Conservation (phyloP, 2,113 vertebrate genomes). For the Symphodus melops region DNA sequence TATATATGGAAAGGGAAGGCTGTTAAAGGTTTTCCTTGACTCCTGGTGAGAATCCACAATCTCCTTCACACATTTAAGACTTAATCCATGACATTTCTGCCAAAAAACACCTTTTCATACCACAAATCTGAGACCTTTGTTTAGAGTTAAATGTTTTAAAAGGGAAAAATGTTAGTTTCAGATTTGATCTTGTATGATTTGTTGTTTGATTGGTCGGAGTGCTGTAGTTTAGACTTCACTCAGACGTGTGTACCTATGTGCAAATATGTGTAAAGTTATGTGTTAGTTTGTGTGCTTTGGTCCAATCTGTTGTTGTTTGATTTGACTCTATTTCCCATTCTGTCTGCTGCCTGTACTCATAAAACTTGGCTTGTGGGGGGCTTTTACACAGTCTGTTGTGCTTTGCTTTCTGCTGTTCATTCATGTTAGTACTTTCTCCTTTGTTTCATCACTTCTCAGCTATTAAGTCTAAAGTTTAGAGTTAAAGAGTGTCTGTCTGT, state of each 20-base stretch:
- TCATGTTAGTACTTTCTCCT: background rate
- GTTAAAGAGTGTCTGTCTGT: background rate
- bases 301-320: background rate
- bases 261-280: background rate
- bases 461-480: background rate
- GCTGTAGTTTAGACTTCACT: background rate
- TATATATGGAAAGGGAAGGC: background rate
- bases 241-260: background rate
- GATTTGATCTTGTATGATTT: background rate
- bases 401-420: no score
- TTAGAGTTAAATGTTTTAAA: no score
- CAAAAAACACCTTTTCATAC: no score
- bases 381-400: background rate
- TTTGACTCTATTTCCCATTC: background rate
- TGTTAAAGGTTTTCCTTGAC: background rate
- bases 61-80: no score
- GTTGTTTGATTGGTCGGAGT: background rate
- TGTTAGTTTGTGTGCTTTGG: background rate
- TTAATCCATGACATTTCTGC: no score
- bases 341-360: background rate
- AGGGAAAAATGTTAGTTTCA: no score
- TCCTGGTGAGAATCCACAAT: no score
- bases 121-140: no score
- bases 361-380: background rate
- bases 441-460: background rate